Percentiles rank a stretch among this genome's conserved stretches.
Evolutionary conservation across 2,113 vertebrate species (phyloP).

Genomic region (Pantherophis guttatus): DNA sequence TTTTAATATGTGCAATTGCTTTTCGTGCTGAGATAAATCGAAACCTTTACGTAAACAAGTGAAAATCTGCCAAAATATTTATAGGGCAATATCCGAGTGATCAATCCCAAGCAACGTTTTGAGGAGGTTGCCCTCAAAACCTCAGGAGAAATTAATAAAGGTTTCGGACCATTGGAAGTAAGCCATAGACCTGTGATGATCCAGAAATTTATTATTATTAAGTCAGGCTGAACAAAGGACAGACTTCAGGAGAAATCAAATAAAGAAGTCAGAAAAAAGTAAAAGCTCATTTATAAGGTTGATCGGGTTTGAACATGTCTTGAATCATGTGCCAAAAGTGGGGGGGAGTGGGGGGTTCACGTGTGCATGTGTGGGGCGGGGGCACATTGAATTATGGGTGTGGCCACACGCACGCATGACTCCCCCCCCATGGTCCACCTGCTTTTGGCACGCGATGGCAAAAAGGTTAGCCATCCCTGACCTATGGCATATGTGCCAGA

Average conservation of each 20-base stretch:
- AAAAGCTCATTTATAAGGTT: background rate
- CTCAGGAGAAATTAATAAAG: background rate
- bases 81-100: background rate
- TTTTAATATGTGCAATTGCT: background rate
- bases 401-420: no score
- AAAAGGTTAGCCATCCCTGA: no score
- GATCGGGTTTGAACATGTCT: background rate
- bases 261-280: background rate
- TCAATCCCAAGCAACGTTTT: background rate
- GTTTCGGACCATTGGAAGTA: background rate
- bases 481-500: no score
- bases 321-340: background rate
- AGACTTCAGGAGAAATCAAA: background rate
- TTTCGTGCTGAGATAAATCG: background rate
- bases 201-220: background rate
- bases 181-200: background rate
- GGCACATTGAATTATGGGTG: no score
- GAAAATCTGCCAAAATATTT: background rate
- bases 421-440: no score
- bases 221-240: background rate
- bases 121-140: background rate
- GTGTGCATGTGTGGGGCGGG: no score
- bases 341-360: no score
- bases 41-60: background rate
- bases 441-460: no score